Evolutionary conservation across 2,113 vertebrate genomes (phyloP), one percentile per base, ranked within the genome.

Genomic region (Dromas ardeola): DNA sequence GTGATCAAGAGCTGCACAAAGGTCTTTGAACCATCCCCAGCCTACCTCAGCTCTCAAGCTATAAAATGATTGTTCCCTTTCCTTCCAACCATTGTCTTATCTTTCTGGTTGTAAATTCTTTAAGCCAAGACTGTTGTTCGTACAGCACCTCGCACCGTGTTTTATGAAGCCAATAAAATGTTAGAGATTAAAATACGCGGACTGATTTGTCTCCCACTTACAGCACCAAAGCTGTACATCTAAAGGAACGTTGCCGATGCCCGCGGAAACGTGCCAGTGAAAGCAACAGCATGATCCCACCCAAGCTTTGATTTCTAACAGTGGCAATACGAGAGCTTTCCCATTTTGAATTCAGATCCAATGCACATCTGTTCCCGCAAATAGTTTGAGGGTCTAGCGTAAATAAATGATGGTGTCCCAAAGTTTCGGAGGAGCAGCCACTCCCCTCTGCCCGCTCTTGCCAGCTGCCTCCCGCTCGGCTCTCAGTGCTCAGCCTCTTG

Each of bases 141-240:
- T 58, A 82, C 70, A 83, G 71, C 89, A 87, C 78, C 91, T 90
- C 70, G 17, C 70, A n/a, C 58, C 9, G 2, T 77, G 78, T 38
- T 95, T 97, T 84, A 91, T 82, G 84, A 77, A 83, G 89, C 86
- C 70, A 87, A 55, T 85, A 93, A 95, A 95, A 70, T 3, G 14
- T 52, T 95, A 47, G 74, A 85, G 88, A 95, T 93, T 95, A 73
- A 91, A 95, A 93, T 80, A 50, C 77, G 80, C 0, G 32, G 73
- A 3, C 70, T 90, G 89, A 62, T 94, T 90, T 94, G 81, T 95
- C 89, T 97, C 93, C 86, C 89, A 89, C 66, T 91, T 90, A 10
- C 73, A 70, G 53, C 85, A 95, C 73, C 86, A 82, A 81, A 79
- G 74, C 76, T 88, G 81, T 55, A 77, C 12, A 56, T 86, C 86